Evolutionary conservation across 2,797 vertebrate genomes (phyloP).

Genomic region (Hirundo rustica): DNA sequence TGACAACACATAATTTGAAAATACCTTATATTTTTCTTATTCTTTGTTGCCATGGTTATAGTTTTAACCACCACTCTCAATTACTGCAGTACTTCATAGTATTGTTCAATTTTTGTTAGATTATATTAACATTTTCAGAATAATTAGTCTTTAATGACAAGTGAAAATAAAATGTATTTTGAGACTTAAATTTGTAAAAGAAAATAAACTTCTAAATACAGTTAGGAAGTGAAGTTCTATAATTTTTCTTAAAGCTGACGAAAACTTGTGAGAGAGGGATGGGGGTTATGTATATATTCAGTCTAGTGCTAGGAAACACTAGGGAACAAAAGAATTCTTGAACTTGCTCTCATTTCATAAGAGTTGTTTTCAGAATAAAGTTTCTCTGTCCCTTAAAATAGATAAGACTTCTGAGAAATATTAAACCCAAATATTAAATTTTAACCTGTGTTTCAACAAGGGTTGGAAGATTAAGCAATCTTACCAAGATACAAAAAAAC

Average conservation of each 20-base stretch:
- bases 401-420: neutral
- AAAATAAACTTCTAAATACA: neutral
- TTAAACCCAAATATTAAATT: neutral
- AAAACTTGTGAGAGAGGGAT: neutral
- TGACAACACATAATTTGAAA: neutral
- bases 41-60: conserved; percentile 21
- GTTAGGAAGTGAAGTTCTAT: neutral
- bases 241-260: neutral
- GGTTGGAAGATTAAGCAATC: neutral
- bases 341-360: neutral
- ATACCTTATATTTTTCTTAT: neutral
- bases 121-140: conserved; percentile 3
- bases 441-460: neutral
- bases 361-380: neutral
- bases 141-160: neutral
- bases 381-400: neutral
- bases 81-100: neutral
- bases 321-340: neutral
- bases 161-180: neutral
- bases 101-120: neutral
- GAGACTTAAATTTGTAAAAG: neutral
- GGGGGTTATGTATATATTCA: neutral
- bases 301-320: neutral
- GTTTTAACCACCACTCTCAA: neutral
- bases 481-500: neutral